Evolutionary conservation across 2,113 vertebrate species (phyloP), one percentile per base, ranked within the genome.

Genomic region (Polypterus bichir): DNA sequence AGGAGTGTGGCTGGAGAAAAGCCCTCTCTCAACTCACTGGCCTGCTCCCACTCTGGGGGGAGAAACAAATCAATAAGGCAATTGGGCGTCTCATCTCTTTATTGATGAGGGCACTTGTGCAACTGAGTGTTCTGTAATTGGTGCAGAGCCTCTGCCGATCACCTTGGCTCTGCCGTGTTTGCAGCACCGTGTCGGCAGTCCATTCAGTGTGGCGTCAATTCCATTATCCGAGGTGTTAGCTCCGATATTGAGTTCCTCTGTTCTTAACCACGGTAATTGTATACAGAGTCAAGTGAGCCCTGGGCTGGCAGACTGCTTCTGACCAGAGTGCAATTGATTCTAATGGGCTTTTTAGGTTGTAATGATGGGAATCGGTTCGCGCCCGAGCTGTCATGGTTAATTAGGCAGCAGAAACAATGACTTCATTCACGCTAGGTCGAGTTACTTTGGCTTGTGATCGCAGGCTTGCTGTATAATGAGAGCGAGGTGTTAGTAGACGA

Each of bases 341-440:
- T 90, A 91, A 89, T 89, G 89, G 89, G 76, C 87, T 90, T 89
- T 88, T 88, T 87, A 87, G 80, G 77, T 72, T 71, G 79, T 84
- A 87, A 88, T 88, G 90, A 88, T 88, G 86, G 73, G 85, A 89
- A 91, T 92, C 90, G 91, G 89, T 94, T 95, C 92, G 92, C 91
- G 86, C 93, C 92, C 90, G 75, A 54, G 75, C 84, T 86, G 88
- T 86, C 79, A 80, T 71, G 79, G 82, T 76, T 76, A 81, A 88
- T 89, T 86, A 91, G 78, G 81, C 77, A 77, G 77, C 73, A 81
- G 85, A 84, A 89, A 91, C 79, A 85, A 88, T 68, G 81, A 86
- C 79, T 87, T 83, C 81, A 72, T 83, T 75, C 77, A 87, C 88
- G 77, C 83, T 80, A 69, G 87, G 76, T 88, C 74, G 60, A 68